These are phyloP conservation scores for Encarsia formosa DNA, from an alignment of 2,888 invertebrate genomes.

Conservation along the genomic window DNA sequence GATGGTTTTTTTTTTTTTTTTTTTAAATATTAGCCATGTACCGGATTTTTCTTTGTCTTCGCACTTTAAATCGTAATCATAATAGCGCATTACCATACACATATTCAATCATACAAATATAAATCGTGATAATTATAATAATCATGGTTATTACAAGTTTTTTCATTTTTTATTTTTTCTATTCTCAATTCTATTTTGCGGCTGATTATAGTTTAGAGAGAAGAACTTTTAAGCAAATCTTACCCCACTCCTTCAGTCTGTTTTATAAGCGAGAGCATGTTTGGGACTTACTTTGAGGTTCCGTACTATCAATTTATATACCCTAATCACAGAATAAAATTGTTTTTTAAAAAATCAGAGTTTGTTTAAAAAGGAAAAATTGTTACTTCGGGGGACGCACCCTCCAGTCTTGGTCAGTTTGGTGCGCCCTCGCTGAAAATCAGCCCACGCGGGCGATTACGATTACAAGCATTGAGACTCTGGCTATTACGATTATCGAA, in stretches of 20 bases:
- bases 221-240: slow-evolving; percentile 50
- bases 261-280: slow-evolving; percentile 28
- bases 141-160: slow-evolving; percentile 1
- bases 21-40: slow-evolving; percentile 39
- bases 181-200: slow-evolving; percentile 46
- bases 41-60: slow-evolving; percentile 41
- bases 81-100: slow-evolving; percentile 40
- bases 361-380: slow-evolving; percentile 22
- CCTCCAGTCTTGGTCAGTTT: slow-evolving; percentile 2
- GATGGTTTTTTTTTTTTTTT: slow-evolving; percentile 40
- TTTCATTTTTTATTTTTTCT: slow-evolving; percentile 41
- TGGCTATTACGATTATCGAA: slow-evolving; percentile 17
- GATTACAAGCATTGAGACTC: slow-evolving; percentile 28
- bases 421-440: slow-evolving; percentile 12
- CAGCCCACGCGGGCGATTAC: slow-evolving; percentile 30
- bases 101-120: slow-evolving; percentile 30
- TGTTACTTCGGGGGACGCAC: slow-evolving; percentile 12
- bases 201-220: slow-evolving; percentile 49
- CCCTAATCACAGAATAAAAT: too few species aligned
- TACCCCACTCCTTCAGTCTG: slow-evolving; percentile 33
- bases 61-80: slow-evolving; percentile 38
- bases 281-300: slow-evolving; percentile 24
- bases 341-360: slow-evolving; percentile 22
- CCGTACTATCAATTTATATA: slow-evolving; percentile 20
- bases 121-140: slow-evolving; percentile 32